Conservation (phyloP, 2,113 vertebrate genomes). For the Protomyctophum bolini region DNA sequence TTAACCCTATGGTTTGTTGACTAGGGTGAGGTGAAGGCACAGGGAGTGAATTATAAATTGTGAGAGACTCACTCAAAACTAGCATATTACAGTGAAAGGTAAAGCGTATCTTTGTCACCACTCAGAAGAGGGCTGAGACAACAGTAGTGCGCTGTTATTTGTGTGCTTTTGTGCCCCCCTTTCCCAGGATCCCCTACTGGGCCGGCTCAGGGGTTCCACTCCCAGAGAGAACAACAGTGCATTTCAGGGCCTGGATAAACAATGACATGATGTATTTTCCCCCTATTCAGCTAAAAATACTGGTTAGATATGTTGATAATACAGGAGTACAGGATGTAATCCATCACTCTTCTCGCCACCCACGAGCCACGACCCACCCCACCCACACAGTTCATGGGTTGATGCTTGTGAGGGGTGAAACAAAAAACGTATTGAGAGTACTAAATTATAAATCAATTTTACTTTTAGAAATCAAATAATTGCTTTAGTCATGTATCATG, state of each 20-base stretch:
- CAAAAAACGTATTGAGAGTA: too few species aligned
- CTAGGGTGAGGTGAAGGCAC: too few species aligned
- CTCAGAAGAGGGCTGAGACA: constrained; percentile 10
- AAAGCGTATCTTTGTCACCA: constrained; percentile 25
- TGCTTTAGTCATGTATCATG: too few species aligned
- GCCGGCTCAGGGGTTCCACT: constrained; percentile 57
- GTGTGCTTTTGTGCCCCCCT: constrained; percentile 56
- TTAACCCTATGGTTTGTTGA: too few species aligned
- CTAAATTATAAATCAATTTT: too few species aligned
- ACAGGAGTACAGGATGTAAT: constrained; percentile 6
- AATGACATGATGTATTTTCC: constrained; percentile 49
- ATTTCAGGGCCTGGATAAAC: constrained; percentile 68
- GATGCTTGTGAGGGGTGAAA: constrained; percentile 12
- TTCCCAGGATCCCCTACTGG: constrained; percentile 68
- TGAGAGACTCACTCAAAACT: constrained; percentile 7
- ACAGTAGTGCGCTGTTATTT: constrained; percentile 38
- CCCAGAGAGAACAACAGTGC: constrained; percentile 70
- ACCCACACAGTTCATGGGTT: constrained; percentile 1
- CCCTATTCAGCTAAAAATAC: constrained; percentile 44
- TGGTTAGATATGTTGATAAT: constrained; percentile 46
- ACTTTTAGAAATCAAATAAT: too few species aligned
- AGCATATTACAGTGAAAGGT: constrained; percentile 32
- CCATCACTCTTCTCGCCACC: neutral
- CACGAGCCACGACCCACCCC: constrained; percentile 5
- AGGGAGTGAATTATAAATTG: too few species aligned